A percentile compares a stretch with the other conserved stretches of the same genome.
These are phyloP conservation scores for Xenops minutus DNA, from an alignment of 2,797 vertebrate species.

Conservation along the genomic window DNA sequence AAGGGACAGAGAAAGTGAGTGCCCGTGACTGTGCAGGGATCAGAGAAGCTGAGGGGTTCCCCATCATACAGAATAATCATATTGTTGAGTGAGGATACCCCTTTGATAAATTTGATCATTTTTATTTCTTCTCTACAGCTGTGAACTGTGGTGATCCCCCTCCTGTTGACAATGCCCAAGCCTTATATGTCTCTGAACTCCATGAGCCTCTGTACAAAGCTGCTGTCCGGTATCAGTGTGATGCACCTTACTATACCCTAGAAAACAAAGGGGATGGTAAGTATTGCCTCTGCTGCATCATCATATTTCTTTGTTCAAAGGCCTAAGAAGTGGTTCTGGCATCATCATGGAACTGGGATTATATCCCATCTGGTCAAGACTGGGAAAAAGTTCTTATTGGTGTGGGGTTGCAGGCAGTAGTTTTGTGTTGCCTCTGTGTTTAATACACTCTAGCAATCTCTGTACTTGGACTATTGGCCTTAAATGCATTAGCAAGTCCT, in stretches of 20 bases:
- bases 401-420: not conserved
- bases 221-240: slow-evolving; percentile 77
- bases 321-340: not conserved
- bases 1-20: not conserved
- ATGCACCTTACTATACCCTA: slow-evolving; percentile 80
- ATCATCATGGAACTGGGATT: not conserved
- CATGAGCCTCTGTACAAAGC: slow-evolving; percentile 71
- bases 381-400: not conserved
- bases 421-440: not conserved
- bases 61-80: not conserved
- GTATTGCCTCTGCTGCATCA: not conserved
- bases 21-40: not conserved
- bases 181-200: not conserved
- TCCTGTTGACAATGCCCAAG: slow-evolving; percentile 56
- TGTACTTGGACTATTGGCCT: not conserved
- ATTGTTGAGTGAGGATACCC: not conserved
- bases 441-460: not conserved
- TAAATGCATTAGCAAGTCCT: not conserved
- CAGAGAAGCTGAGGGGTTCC: not conserved
- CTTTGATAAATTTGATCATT: not conserved
- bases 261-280: slow-evolving; percentile 66
- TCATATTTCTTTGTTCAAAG: not conserved
- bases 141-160: slow-evolving; percentile 83
- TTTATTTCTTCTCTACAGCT: slow-evolving; percentile 65
- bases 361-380: not conserved